Evolutionary conservation across 2,113 vertebrate species (phyloP).

Genomic region (Chauna torquata): DNA sequence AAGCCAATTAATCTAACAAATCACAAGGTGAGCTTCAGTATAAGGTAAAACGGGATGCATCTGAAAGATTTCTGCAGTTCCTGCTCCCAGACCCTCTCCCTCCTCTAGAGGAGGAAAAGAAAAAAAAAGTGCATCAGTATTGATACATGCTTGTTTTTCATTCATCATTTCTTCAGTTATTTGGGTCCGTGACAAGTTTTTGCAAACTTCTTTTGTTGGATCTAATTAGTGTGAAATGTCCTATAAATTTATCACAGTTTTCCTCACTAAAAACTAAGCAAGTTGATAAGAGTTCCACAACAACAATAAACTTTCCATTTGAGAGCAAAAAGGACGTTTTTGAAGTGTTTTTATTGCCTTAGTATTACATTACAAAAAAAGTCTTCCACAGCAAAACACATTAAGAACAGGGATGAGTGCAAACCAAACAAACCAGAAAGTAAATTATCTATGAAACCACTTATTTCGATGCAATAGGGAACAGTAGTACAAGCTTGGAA

Average conservation of each 20-base stretch:
- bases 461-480: not conserved
- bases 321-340: not conserved
- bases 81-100: not conserved
- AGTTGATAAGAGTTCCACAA: not conserved
- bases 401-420: not conserved
- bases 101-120: not conserved
- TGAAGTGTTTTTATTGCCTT: not conserved
- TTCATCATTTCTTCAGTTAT: not conserved
- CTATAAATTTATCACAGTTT: not conserved
- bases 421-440: constrained; percentile 33
- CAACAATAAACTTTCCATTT: not conserved
- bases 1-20: not conserved
- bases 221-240: not conserved
- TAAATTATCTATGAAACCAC: constrained; percentile 33
- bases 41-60: not conserved
- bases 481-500: not conserved
- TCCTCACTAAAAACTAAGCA: not conserved
- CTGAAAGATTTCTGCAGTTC: not conserved
- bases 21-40: not conserved
- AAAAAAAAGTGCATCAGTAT: not conserved
- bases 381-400: not conserved
- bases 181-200: not conserved
- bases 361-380: not conserved
- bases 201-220: not conserved
- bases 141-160: not conserved